Evolutionary conservation across 35 echinoderm and acorn worm species (phyloP), one percentile per base, ranked within the genome.

Genomic region (Acanthaster planci): DNA sequence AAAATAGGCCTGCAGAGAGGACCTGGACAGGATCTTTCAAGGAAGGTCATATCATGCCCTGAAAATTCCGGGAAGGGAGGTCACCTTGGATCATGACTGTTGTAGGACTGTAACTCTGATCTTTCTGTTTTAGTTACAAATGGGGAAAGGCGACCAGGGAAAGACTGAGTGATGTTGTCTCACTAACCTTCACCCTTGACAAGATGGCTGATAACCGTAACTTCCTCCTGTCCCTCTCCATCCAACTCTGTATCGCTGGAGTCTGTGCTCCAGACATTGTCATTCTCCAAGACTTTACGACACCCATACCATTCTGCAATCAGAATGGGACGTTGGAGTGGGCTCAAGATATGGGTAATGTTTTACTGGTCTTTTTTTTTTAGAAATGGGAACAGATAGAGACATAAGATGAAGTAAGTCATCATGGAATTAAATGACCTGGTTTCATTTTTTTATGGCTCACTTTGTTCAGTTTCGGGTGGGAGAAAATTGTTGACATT

Each of bases 251-350:
- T 27, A 59, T 83, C 27, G 55, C 32, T 37, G 54, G 54, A 31
- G 27, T 2, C 14, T 83, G 80, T 60, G 18, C 27, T 37, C 80
- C 54, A 5, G 54, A 56, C 19, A 39, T 35, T 15, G 36, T 60
- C n/a, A 36, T 83, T 16, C 35, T 83, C 15, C 50, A 83, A 5
- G 30, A 21, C 29, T 60, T 83, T 15, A 59, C 19, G 10, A 16
- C 80, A 83, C 80, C 53, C 5, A 39, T 83, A 32, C 80, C 80
- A 31, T 83, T 83, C 54, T 83, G 80, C 59, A 68, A 68, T 68
- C 9, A 1, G 8, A 60, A 54, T 29, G 80, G 80, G 10, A 83
- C 51, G 15, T 19, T 83, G 27, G 52, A 64, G 56, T 83, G 80
- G 80, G 50, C 80, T 30, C 60, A 68, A 19, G 56, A 38, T 32